Evolutionary conservation across 2,113 vertebrate species (phyloP), one percentile per base, ranked within the genome.

Genomic region (Paradisaea rubra): DNA sequence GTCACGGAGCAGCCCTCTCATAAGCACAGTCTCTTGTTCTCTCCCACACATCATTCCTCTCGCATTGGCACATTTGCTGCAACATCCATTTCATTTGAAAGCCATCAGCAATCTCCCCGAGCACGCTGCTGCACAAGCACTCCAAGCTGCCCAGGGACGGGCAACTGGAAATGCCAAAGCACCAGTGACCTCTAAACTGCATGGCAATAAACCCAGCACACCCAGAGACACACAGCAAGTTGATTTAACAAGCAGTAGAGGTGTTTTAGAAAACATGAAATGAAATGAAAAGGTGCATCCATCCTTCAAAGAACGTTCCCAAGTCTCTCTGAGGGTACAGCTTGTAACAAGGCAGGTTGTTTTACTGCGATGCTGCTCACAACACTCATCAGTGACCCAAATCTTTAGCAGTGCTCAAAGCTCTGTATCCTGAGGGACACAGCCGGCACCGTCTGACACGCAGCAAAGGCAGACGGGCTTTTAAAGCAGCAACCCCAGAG

Each of bases 21-120:
- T 3, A 83, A 53, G 79, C 80, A 31, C 2, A 2, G 74, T 30
- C 90, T 88, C 88, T 82, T 31, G 37, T 37, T 86, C 82, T 92
- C 93, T 86, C 92, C 88, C 88, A 90, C 90, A 84, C 90, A 64
- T 74, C 82, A 76, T 61, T 78, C 85, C 63, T 74, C 85, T 86
- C 1, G 0, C 61, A 7, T 1, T 88, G 85, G 90, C 88, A 88
- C 30, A 7, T 86, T 86, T 81, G 85, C 90, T 71, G 77, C 90
- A 74, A 61, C 91, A 90, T 76, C 88, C 93, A 94, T 91, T 93
- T 86, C 93, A 42, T 45, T 50, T 33, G 13, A 42, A 71, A 70
- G 39, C 85, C 94, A 66, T 30, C 60, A 79, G 89, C 89, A 84
- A 50, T 47, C 86, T 65, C 65, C 5, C 86, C 39, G 23, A n/a